Conservation (phyloP, 2,113 vertebrate species). For the Mirounga angustirostris region DNA sequence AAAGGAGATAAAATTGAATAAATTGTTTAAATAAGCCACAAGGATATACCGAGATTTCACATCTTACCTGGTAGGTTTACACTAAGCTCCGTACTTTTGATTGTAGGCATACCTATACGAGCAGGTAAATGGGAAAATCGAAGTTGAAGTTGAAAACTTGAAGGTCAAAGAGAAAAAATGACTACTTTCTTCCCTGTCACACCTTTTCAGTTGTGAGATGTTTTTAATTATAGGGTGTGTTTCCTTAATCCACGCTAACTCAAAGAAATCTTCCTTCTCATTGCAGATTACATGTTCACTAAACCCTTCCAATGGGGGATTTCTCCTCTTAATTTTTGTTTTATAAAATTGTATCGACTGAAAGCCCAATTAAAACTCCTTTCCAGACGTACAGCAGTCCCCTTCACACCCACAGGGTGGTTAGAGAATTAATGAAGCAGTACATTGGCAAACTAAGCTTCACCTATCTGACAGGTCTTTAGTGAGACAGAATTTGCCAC, state of each 20-base stretch:
- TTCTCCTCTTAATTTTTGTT: constrained; percentile 73
- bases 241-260: not conserved
- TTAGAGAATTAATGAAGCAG: constrained; percentile 75
- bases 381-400: constrained; percentile 49
- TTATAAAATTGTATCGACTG: constrained; percentile 77
- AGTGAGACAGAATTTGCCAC: not conserved
- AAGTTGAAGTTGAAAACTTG: not conserved
- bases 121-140: not conserved
- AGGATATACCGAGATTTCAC: not conserved
- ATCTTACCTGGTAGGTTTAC: not conserved
- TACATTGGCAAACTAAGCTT: constrained; percentile 63
- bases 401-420: not conserved
- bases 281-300: constrained; percentile 72
- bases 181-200: not conserved
- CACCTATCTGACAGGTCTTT: not conserved
- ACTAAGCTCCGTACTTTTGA: not conserved
- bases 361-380: constrained; percentile 74
- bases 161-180: not conserved
- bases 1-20: not conserved
- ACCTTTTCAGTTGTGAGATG: not conserved
- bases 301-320: constrained; percentile 63
- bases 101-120: not conserved
- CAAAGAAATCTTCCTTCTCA: constrained; percentile 55
- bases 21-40: not conserved
- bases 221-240: not conserved